Base-by-base conservation (phyloP, 2,113 vertebrate species). In the Dermatemys mawii region DNA sequence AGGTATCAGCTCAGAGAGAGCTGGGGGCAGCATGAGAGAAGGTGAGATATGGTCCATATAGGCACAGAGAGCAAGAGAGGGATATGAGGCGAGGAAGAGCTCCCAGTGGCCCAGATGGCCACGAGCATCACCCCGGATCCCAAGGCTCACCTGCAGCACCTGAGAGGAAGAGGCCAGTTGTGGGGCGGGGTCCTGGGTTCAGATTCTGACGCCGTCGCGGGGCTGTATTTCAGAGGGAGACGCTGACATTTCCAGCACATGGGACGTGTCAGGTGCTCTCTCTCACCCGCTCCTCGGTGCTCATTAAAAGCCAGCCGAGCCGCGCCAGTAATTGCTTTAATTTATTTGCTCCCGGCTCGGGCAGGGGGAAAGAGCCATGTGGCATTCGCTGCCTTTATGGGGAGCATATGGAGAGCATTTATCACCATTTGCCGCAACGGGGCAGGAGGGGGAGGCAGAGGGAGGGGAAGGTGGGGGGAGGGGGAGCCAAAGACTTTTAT, bases 321-420 rank as follows among this genome's bases (percentile, higher is more conserved):
- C 48, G 8, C 94, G 24, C 93, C 95, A 41, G 97, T 98, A 98
- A 98, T 98, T 98, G 98, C 98, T 98, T 98, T 98, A 98, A 98
- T 98, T 98, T 98, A 98, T 98, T 98, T 97, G 97, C 98, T 98
- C 97, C 92, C 94, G 97, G 97, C 95, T 89, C 46, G 97, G 98
- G 97, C 93, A 95, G 98, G 97, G 98, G 98, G 98, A 98, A 60
- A 98, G 96, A 87, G 97, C 96, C 97, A 97, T 96, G 97, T 96
- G 97, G 97, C 98, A 96, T 97, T 96, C 35, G 24, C 95, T 97
- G 89, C 94, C 88, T 98, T 98, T 98, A 98, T 97, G 98, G 97
- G 95, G 94, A 98, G 97, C 98, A 98, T 98, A 97, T 97, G 97
- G 98, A 97, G 96, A 90, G 78, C 98, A 97, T 98, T 98, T 92